Percentiles rank a stretch among this genome's conserved stretches.
Conservation (phyloP, 2,888 invertebrate species). For the Bombylius major region DNA sequence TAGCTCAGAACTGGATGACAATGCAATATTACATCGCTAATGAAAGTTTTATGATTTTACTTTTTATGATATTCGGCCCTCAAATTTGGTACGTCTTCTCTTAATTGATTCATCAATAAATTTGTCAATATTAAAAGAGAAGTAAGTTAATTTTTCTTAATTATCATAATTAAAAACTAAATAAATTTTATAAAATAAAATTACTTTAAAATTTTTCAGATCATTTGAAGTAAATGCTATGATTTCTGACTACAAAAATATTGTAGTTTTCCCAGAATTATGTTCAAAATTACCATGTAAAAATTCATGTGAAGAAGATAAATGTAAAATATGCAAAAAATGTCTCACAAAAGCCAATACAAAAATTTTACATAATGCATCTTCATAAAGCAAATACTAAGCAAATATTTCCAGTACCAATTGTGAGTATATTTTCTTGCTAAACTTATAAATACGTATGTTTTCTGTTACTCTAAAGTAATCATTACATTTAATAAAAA, state of each 20-base stretch:
- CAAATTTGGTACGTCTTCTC: too few species aligned
- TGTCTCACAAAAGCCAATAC: conserved; percentile 54
- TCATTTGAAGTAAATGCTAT: conserved; percentile 42
- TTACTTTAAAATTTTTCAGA: neutral
- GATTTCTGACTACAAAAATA: conserved; percentile 64
- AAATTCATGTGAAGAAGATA: conserved; percentile 48
- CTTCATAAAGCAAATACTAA: conserved; percentile 65
- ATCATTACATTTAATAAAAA: too few species aligned
- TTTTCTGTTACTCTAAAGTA: neutral
- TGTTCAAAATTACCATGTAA: conserved; percentile 47
- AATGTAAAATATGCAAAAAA: conserved; percentile 66
- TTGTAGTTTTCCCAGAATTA: conserved; percentile 57
- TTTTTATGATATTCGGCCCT: too few species aligned
- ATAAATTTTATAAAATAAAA: neutral
- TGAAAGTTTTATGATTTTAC: too few species aligned
- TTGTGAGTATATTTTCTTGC: conserved; percentile 28
- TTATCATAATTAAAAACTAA: neutral
- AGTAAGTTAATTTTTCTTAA: conserved; percentile 25
- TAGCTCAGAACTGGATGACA: too few species aligned
- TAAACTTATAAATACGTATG: conserved; percentile 1
- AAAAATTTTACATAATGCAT: conserved; percentile 52
- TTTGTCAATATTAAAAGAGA: conserved; percentile 31
- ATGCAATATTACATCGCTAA: too few species aligned
- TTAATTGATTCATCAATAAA: conserved; percentile 44
- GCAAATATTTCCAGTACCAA: conserved; percentile 65